Evolutionary conservation across 2,113 vertebrate species (phyloP).

Genomic region (Gallinago jamesoni): DNA sequence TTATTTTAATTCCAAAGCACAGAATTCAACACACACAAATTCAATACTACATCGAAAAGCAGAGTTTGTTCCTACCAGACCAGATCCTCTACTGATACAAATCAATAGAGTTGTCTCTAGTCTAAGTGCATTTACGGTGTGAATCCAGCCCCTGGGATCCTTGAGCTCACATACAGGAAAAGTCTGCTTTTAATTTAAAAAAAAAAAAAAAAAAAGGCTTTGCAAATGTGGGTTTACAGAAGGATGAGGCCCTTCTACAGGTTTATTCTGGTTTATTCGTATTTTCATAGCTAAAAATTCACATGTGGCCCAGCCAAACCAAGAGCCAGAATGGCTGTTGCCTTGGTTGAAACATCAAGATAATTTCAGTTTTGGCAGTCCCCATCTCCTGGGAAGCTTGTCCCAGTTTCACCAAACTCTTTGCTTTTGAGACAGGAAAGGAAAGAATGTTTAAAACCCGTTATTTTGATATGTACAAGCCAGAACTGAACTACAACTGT

Average conservation of each 20-base stretch:
- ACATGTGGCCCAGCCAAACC: background rate
- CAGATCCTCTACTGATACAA: conserved; percentile 12
- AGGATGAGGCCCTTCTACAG: background rate
- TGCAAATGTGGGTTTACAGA: background rate
- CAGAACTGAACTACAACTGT: conserved; percentile 36
- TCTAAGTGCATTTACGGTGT: conserved; percentile 36
- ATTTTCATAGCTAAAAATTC: background rate
- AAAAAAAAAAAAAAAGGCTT: background rate
- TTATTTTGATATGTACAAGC: conserved; percentile 16
- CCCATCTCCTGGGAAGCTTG: background rate
- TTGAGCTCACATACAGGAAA: conserved; percentile 11
- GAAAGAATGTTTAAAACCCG: background rate
- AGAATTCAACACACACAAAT: background rate
- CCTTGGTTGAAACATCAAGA: background rate
- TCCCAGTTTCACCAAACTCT: background rate
- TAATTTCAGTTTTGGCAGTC: background rate
- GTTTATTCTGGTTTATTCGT: background rate
- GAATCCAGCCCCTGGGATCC: conserved; percentile 48
- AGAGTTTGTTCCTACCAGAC: background rate
- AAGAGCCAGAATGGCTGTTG: background rate
- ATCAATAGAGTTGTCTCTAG: conserved; percentile 51
- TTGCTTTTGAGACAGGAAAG: background rate
- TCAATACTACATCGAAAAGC: background rate
- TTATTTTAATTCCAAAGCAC: conserved; percentile 24
- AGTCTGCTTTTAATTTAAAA: conserved; percentile 48